Evolutionary conservation across 2,797 vertebrate species (phyloP).

Genomic region (Emys orbicularis): DNA sequence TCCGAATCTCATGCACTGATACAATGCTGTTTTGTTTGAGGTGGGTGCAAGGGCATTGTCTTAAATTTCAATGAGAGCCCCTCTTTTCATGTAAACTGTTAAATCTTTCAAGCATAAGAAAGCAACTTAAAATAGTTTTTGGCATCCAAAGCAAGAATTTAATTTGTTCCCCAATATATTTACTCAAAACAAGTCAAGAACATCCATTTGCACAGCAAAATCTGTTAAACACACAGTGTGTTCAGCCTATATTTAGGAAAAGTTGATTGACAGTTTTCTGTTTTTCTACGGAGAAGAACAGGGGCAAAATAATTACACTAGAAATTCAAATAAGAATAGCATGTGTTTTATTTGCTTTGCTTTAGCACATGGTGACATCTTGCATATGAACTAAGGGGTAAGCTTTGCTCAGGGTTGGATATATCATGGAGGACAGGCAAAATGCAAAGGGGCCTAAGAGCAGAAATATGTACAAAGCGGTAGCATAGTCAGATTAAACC

Average conservation of each 20-base stretch:
- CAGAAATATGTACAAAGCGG: not conserved
- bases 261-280: accelerated
- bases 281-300: not conserved
- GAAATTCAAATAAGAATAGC: not conserved
- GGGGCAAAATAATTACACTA: not conserved
- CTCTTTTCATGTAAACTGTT: not conserved
- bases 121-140: not conserved
- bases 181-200: not conserved
- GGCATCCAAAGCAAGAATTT: not conserved
- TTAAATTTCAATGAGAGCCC: not conserved
- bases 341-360: not conserved
- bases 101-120: not conserved
- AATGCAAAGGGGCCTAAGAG: not conserved
- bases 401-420: not conserved
- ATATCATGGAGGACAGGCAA: not conserved
- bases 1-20: not conserved
- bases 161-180: accelerated
- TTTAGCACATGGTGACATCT: not conserved
- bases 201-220: not conserved
- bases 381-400: not conserved
- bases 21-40: not conserved
- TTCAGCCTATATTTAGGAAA: not conserved
- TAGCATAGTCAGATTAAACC: not conserved
- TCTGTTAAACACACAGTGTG: not conserved
- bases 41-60: not conserved